Percentiles rank a stretch among this genome's conserved stretches.
These are phyloP conservation scores for Piscicola geometra DNA, from an alignment of 2,888 invertebrate genomes.

Conservation along the genomic window DNA sequence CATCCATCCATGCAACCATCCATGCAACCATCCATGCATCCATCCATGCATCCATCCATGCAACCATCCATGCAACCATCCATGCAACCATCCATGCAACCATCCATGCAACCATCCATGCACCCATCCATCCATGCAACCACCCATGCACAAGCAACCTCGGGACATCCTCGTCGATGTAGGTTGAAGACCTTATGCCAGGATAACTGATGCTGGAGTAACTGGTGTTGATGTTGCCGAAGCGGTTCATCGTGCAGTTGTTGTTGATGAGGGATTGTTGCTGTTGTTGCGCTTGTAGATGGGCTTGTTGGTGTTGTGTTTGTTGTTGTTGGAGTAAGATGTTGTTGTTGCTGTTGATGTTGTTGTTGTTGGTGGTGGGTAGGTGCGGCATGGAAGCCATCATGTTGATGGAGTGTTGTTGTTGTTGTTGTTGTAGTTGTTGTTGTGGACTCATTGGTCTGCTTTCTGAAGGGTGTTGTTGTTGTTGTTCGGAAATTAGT, in stretches of 20 bases:
- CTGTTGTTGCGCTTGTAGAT: too few species aligned
- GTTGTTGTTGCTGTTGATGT: slow-evolving; percentile 23
- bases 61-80: too few species aligned
- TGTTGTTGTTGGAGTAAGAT: too few species aligned
- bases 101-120: too few species aligned
- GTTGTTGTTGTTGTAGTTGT: slow-evolving; percentile 8
- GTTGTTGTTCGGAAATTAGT: too few species aligned
- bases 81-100: too few species aligned
- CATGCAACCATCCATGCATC: too few species aligned
- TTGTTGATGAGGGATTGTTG: slow-evolving; percentile 33
- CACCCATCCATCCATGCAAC: too few species aligned
- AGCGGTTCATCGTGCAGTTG: slow-evolving; percentile 23
- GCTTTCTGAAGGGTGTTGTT: neutral
- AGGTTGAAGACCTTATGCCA: neutral
- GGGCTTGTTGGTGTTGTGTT: too few species aligned
- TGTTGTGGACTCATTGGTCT: neutral
- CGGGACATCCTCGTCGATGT: slow-evolving; percentile 22
- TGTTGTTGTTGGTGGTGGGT: slow-evolving; percentile 13
- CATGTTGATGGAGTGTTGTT: neutral
- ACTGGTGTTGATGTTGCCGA: slow-evolving; percentile 25
- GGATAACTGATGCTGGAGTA: slow-evolving; percentile 32
- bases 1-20: too few species aligned
- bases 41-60: too few species aligned
- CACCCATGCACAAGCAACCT: slow-evolving; percentile 1
- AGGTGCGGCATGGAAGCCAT: slow-evolving; percentile 32